These are phyloP conservation scores for Notolepis coatsorum DNA, from an alignment of 2,797 vertebrate species.

Conservation along the genomic window DNA sequence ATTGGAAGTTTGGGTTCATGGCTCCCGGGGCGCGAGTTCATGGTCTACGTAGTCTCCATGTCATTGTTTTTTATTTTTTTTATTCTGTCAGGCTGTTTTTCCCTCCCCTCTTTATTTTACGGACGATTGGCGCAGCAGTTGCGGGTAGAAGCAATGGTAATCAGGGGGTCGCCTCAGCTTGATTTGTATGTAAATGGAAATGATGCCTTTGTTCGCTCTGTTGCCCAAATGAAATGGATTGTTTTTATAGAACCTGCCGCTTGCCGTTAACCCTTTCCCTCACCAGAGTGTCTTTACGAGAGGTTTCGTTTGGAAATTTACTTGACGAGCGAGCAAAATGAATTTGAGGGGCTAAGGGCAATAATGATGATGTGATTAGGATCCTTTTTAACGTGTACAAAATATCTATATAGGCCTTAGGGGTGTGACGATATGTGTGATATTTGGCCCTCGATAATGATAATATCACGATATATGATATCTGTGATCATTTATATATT, in stretches of 20 bases:
- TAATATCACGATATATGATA: too few relatives aligned
- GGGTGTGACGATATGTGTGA: too few relatives aligned
- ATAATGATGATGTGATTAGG: too few relatives aligned
- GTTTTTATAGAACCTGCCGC: neutral
- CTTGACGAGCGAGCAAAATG: too few relatives aligned
- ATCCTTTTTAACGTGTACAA: too few relatives aligned
- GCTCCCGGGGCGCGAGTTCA: neutral
- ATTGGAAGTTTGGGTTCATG: neutral
- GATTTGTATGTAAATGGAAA: slow-evolving; percentile 24
- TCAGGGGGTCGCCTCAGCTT: slow-evolving; percentile 3
- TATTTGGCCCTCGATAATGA: too few relatives aligned
- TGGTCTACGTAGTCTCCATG: neutral
- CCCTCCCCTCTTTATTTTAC: neutral
- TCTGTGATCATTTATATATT: too few relatives aligned
- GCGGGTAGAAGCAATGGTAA: neutral
- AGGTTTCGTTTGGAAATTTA: too few relatives aligned
- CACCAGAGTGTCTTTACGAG: too few relatives aligned
- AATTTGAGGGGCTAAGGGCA: too few relatives aligned
- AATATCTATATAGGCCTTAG: too few relatives aligned
- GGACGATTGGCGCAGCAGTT: neutral
- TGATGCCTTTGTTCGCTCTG: slow-evolving; percentile 1
- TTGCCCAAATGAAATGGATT: neutral
- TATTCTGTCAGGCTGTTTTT: neutral
- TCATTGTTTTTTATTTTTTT: neutral
- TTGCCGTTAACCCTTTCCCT: slow-evolving; percentile 5